A percentile compares a stretch with the other conserved stretches of the same genome.
phyloP scores from a whole-genome alignment of 1,140 invertebrate species.

The Pseudachorutes palmiensis region DNA sequence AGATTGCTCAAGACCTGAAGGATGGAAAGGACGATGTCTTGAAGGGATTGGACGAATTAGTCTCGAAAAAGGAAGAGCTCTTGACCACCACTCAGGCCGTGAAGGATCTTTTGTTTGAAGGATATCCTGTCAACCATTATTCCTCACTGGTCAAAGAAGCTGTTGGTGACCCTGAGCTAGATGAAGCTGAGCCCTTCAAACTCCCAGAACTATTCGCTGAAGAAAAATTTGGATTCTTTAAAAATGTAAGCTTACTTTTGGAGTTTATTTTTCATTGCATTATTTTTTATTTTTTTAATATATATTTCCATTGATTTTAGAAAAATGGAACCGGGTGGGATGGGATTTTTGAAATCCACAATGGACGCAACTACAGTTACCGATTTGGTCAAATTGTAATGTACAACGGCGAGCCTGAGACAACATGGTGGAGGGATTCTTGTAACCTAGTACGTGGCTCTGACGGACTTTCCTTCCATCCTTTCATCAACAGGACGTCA shows the following conservation, averaged over 20 bases:
- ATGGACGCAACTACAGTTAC: slow-evolving; percentile 55
- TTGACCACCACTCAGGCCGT: slow-evolving; percentile 20
- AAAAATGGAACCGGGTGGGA: slow-evolving; percentile 50
- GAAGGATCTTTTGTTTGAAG: slow-evolving; percentile 28
- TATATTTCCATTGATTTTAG: slow-evolving; percentile 41
- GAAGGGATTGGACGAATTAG: slow-evolving; percentile 12
- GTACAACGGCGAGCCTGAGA: slow-evolving; percentile 50
- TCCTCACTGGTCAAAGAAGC: slow-evolving; percentile 19
- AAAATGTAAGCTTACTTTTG: no score
- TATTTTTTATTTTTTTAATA: background rate
- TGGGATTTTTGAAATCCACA: slow-evolving; percentile 52
- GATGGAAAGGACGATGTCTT: background rate
- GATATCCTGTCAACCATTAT: slow-evolving; percentile 23
- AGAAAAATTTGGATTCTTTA: slow-evolving; percentile 23
- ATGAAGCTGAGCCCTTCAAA: slow-evolving; percentile 20
- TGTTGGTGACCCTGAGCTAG: slow-evolving; percentile 12
- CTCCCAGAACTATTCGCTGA: slow-evolving; percentile 24
- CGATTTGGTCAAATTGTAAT: slow-evolving; percentile 58
- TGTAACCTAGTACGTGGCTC: slow-evolving; percentile 64
- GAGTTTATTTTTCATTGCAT: no score
- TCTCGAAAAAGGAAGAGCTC: slow-evolving; percentile 25
- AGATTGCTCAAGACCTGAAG: slow-evolving; percentile 12
- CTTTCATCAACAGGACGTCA: slow-evolving; percentile 49
- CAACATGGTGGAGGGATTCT: slow-evolving; percentile 50
- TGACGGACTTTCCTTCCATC: slow-evolving; percentile 67